Base-by-base conservation (phyloP, 2,113 vertebrate genomes). In the Bubo scandiacus region DNA sequence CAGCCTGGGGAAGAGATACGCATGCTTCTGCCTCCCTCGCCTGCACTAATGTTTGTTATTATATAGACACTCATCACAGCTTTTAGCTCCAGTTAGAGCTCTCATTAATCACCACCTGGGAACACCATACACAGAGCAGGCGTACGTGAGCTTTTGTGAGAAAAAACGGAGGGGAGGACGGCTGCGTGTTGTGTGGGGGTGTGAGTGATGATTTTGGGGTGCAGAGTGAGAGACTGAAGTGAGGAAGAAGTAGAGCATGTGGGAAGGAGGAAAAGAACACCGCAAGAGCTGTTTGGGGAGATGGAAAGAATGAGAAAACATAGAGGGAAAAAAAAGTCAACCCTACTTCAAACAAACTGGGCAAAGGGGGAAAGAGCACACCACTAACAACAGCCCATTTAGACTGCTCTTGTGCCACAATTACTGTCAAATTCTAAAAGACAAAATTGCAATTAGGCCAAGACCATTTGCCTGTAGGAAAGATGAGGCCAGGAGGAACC, bases 51-150 rank as follows among this genome's bases (percentile, higher is more conserved):
- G 89, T 95, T 96, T 96, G 89, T 68, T 96, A 87, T 94, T 84
- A 43, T 72, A 65, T 40, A 70, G 30, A 59, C 86, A 75, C 61
- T 91, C 78, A 68, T 87, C 77, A 71, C 47, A 90, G 94, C 68
- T 87, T 84, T 81, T 68, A 96, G 84, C 86, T 96, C 18, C 84
- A 90, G 86, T 77, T 81, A 79, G 68, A 87, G 17, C 54, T 91
- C 83, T 79, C 86, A 85, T 94, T 95, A 92, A 97, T 96, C 93
- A 75, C 91, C 93, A 95, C 86, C 91, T 96, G 96, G 89, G 89
- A 96, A 57, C 81, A 91, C 47, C 91, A 59, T 4, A 32, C 65
- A 61, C 17, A 19, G 85, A 90, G 49, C 92, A 93, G 95, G 74
- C 32, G 0, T 78, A 62, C 11, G 2, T 49, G 88, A 94, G 94